phyloP scores from a whole-genome alignment of 2,888 invertebrate genomes.

The Tiliacea citrago region DNA sequence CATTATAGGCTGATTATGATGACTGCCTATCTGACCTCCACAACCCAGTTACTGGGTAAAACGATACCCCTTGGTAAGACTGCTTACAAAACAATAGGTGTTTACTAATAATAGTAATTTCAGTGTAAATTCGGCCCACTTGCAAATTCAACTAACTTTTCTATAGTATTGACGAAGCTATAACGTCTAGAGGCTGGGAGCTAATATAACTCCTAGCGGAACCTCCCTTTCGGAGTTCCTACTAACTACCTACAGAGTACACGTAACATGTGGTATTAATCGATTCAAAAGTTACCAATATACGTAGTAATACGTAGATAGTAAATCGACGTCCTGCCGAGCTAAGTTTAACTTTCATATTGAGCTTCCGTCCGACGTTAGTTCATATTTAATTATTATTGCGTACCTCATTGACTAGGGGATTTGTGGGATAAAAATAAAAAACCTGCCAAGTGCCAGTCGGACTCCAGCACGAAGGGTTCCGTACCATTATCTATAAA shows the following conservation, averaged over 20 bases:
- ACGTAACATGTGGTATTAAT: constrained; percentile 68
- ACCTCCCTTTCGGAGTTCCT: constrained; percentile 63
- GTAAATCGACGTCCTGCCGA: constrained; percentile 49
- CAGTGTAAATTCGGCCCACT: not conserved
- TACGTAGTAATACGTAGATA: constrained; percentile 20
- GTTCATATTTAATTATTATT: constrained; percentile 30
- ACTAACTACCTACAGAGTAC: constrained; percentile 51
- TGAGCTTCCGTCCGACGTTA: constrained; percentile 27
- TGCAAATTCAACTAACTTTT: constrained; percentile 11
- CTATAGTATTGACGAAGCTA: constrained; percentile 16
- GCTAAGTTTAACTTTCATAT: constrained; percentile 50
- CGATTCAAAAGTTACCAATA: constrained; percentile 54
- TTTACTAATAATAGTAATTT: not conserved
- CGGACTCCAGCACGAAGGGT: no score
- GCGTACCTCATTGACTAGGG: not conserved
- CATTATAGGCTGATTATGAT: no score
- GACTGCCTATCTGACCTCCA: no score
- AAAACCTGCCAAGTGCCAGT: no score
- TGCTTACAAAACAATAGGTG: not conserved
- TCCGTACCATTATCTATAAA: no score
- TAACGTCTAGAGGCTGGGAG: constrained; percentile 43
- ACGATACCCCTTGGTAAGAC: no score
- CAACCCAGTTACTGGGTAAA: no score
- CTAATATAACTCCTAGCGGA: constrained; percentile 59
- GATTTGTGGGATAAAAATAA: not conserved